Evolutionary conservation across 1,140 invertebrate genomes (phyloP).

Genomic region (Streblospio benedicti): DNA sequence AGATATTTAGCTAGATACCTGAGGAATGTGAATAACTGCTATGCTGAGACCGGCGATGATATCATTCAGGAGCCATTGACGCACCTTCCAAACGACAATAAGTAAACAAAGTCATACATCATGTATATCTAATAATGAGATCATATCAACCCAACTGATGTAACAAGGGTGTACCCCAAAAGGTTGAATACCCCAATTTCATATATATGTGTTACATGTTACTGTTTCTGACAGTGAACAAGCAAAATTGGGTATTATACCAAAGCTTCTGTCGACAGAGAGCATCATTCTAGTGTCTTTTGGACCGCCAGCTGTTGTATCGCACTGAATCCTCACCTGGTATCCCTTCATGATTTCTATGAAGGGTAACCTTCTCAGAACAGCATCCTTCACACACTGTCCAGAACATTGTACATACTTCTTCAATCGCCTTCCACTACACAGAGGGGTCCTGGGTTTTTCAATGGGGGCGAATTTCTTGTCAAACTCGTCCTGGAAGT

Average conservation of each 20-base stretch:
- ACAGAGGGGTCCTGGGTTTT: not conserved
- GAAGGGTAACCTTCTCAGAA: constrained; percentile 1
- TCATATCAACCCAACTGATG: too few species aligned
- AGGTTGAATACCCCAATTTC: too few species aligned
- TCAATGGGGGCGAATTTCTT: not conserved
- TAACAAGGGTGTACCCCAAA: too few species aligned
- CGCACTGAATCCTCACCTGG: not conserved
- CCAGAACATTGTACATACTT: not conserved
- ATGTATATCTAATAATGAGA: too few species aligned
- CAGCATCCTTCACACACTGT: not conserved
- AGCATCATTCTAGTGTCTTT: too few species aligned
- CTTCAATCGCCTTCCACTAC: not conserved
- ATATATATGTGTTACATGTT: too few species aligned
- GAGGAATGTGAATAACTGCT: constrained; percentile 85
- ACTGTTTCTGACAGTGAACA: too few species aligned
- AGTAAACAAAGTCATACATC: too few species aligned
- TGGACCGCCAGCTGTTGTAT: too few species aligned
- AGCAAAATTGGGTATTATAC: too few species aligned
- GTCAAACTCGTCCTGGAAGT: not conserved
- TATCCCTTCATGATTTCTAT: not conserved
- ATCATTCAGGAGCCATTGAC: constrained; percentile 32
- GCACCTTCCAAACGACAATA: too few species aligned
- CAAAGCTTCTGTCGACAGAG: too few species aligned
- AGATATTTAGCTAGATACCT: constrained; percentile 57
- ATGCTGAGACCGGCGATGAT: constrained; percentile 64